Conservation (phyloP, 2,888 invertebrate species). For the Mechanitis messenoides region DNA sequence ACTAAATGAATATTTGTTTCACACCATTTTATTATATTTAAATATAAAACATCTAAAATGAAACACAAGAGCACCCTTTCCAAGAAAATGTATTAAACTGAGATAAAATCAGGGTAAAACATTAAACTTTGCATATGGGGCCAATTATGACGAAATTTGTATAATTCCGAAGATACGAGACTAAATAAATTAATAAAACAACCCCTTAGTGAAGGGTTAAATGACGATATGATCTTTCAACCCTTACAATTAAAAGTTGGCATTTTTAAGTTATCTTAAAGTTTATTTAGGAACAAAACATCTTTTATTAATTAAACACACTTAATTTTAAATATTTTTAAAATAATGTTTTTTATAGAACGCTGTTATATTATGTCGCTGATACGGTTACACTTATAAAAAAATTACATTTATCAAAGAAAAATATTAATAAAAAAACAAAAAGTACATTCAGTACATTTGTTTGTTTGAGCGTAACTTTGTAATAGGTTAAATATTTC, state of each 20-base stretch:
- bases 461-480: too few species aligned
- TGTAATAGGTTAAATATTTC: too few species aligned
- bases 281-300: neutral
- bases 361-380: too few species aligned
- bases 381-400: too few species aligned
- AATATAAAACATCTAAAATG: neutral
- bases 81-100: constrained; percentile 58
- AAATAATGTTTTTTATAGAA: too few species aligned
- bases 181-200: constrained; percentile 74
- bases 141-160: constrained; percentile 63
- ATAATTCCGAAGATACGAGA: constrained; percentile 59
- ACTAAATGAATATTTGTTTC: too few species aligned
- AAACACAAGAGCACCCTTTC: constrained; percentile 20
- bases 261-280: constrained; percentile 1
- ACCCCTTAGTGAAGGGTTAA: constrained; percentile 62
- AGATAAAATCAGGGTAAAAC: constrained; percentile 61
- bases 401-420: too few species aligned
- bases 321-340: neutral
- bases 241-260: constrained; percentile 35
- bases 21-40: neutral
- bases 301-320: too few species aligned
- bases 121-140: constrained; percentile 72
- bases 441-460: too few species aligned
- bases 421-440: too few species aligned
- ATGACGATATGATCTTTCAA: constrained; percentile 60